Evolutionary conservation across 2,888 invertebrate genomes (phyloP), one percentile per base, ranked within the genome.

Genomic region (Strigamia crassipes): DNA sequence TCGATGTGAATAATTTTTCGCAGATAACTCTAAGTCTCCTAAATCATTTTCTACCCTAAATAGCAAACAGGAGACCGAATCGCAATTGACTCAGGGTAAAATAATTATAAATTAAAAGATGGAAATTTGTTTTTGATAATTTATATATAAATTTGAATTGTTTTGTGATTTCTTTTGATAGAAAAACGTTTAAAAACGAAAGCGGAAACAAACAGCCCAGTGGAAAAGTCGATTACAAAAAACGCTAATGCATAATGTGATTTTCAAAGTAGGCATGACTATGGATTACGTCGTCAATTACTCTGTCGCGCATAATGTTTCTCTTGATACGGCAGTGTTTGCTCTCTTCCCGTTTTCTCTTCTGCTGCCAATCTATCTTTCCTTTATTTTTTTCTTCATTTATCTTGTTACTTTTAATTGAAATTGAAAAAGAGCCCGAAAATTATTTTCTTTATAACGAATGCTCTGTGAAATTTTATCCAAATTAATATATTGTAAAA

Each of bases 301-400:
- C 8, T 66, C 61, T 66, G 61, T 21, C 61, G 18, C 61, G 18
- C 23, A 66, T 66, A 66, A 23, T 66, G 23, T 23, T 66, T 18
- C 23, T 66, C 61, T 66, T 66, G 61, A 66, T 66, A 66, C 61
- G 61, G 61, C 61, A 66, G 61, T 66, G 61, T 66, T 21, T 66
- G 61, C 61, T 66, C 18, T 66, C 61, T 66, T 66, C 61, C 61
- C 21, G 46, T 66, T 66, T 66, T 66, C 61, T 66, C 23, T 23
- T 66, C 61, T 66, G 61, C 61, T 66, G 61, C 61, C 61, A 66
- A 66, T 61, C n/a, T 66, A 15, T 66, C 21, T 23, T 18, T 61
- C 18, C 18, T 66, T n/a, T n/a, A n/a, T n/a, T n/a, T n/a, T n/a
- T 66, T 23, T 66, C 10, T 23, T 23, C 3, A 21, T 66, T 21